Conservation (phyloP, 1,140 invertebrate species). For the Musca domestica region DNA sequence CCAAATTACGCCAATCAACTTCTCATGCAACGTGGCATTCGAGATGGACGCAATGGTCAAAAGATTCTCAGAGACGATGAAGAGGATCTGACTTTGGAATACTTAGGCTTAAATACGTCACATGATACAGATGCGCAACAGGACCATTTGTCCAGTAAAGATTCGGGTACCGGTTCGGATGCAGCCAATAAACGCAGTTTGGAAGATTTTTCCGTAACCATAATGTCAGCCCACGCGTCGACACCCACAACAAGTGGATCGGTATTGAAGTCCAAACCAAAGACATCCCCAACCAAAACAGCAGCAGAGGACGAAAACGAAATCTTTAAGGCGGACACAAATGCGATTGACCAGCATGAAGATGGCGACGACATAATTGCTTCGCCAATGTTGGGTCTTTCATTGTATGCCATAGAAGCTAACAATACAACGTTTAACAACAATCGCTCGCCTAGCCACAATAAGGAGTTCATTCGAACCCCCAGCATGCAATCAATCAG, state of each 20-base stretch:
- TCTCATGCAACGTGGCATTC: slow-evolving; percentile 21
- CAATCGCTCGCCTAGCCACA: too few species aligned
- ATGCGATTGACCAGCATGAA: too few species aligned
- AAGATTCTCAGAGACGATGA: slow-evolving; percentile 26
- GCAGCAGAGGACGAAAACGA: not conserved
- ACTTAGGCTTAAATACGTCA: slow-evolving; percentile 33
- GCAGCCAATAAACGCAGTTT: slow-evolving; percentile 47
- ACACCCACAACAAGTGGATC: slow-evolving; percentile 25
- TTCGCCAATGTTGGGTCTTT: too few species aligned
- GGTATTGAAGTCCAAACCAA: slow-evolving; percentile 22
- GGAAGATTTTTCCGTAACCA: slow-evolving; percentile 37
- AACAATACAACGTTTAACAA: too few species aligned
- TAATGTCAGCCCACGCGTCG: slow-evolving; percentile 26
- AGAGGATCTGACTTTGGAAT: slow-evolving; percentile 37
- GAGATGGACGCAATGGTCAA: not conserved
- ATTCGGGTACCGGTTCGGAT: slow-evolving; percentile 49
- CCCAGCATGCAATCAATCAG: too few species aligned
- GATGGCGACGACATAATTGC: too few species aligned
- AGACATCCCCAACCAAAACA: not conserved
- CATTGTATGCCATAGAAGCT: too few species aligned
- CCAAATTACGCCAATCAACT: slow-evolving; percentile 47
- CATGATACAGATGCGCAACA: slow-evolving; percentile 38
- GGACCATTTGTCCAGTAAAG: slow-evolving; percentile 49
- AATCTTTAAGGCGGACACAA: not conserved
- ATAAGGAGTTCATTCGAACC: too few species aligned